These are phyloP conservation scores for Pholis gunnellus DNA, from an alignment of 2,113 vertebrate genomes.

Conservation along the genomic window DNA sequence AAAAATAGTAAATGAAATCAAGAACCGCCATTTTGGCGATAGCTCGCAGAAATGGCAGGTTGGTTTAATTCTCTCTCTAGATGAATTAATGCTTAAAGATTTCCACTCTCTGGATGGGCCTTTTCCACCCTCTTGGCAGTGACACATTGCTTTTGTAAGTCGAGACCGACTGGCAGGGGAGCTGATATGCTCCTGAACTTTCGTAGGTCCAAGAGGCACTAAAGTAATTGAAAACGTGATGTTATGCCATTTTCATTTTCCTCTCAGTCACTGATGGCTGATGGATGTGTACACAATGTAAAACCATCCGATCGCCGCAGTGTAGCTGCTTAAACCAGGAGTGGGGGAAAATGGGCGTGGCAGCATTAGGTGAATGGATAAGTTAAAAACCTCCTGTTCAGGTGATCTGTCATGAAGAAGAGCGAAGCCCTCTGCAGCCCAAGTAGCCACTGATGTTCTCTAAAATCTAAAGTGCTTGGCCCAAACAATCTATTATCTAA, in stretches of 20 bases:
- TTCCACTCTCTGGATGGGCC: not conserved
- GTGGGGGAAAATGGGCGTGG: not conserved
- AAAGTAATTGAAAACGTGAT: not conserved
- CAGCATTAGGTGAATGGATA: not conserved
- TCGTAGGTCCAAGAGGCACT: not conserved
- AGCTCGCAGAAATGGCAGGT: too few relatives aligned
- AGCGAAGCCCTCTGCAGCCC: slow-evolving; percentile 2
- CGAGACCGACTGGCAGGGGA: too few relatives aligned
- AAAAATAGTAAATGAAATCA: not conserved
- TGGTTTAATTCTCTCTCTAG: not conserved
- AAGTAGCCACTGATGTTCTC: slow-evolving; percentile 40
- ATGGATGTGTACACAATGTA: not conserved
- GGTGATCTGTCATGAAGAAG: not conserved
- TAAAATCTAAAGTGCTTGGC: slow-evolving; percentile 49
- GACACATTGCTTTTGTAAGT: not conserved
- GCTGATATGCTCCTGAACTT: not conserved
- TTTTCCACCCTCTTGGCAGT: not conserved
- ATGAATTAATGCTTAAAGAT: not conserved
- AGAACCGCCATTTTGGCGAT: not conserved
- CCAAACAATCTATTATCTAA: slow-evolving; percentile 30
- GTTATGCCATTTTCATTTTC: not conserved
- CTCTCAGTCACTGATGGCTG: not conserved
- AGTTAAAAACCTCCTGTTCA: not conserved
- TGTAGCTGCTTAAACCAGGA: not conserved
- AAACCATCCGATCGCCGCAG: not conserved